phyloP scores from a whole-genome alignment of 2,888 invertebrate genomes.

The Pristionchus mayeri region DNA sequence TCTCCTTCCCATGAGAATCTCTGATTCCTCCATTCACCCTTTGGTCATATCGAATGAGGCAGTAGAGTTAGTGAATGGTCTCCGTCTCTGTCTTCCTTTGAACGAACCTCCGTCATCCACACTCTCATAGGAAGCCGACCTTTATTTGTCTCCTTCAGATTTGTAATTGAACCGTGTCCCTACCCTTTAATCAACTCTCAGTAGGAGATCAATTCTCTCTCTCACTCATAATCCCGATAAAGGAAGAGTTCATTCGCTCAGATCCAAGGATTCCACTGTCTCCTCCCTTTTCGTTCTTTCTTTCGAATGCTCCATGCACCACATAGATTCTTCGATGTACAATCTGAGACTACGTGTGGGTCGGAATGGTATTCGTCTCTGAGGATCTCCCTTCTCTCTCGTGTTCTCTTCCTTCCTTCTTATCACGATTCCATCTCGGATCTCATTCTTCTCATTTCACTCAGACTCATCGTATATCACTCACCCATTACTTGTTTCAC shows the following conservation, averaged over 20 bases:
- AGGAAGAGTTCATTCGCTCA: not conserved
- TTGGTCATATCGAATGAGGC: not conserved
- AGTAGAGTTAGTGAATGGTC: not conserved
- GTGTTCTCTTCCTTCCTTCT: slow-evolving; percentile 18
- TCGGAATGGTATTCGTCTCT: not conserved
- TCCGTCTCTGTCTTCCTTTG: not conserved
- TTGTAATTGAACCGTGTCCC: not conserved
- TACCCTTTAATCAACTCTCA: not conserved
- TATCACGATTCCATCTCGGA: not conserved
- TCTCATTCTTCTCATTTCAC: slow-evolving; percentile 11
- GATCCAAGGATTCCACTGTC: not conserved
- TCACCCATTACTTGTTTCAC: slow-evolving; percentile 30
- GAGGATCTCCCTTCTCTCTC: not conserved
- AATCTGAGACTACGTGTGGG: too few relatives aligned
- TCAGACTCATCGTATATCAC: slow-evolving; percentile 15
- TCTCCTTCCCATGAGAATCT: not conserved
- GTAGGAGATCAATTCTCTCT: not conserved
- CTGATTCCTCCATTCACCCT: not conserved
- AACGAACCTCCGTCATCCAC: not conserved
- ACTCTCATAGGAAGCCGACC: not conserved
- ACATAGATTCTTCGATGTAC: too few relatives aligned
- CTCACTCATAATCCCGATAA: not conserved
- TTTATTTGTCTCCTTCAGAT: not conserved
- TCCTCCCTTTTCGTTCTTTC: too few relatives aligned
- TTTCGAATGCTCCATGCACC: too few relatives aligned